phyloP scores from a whole-genome alignment of 2,797 vertebrate genomes.

The Halcyon badia region DNA sequence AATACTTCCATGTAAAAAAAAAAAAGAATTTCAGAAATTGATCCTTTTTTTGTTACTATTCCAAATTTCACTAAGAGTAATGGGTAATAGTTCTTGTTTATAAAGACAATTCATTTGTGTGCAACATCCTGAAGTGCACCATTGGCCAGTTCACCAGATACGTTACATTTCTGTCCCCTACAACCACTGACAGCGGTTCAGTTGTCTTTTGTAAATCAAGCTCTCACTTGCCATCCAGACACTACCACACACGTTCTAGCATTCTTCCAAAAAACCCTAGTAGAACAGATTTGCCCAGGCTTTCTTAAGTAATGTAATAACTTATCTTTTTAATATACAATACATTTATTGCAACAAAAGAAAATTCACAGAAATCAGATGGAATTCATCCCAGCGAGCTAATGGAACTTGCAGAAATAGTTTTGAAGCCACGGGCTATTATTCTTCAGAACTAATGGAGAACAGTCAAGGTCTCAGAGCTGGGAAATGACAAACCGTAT shows the following conservation, averaged over 20 bases:
- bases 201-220: background rate
- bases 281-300: background rate
- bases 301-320: background rate
- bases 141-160: background rate
- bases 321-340: background rate
- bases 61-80: background rate
- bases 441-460: constrained; percentile 3
- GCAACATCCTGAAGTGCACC: background rate
- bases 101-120: background rate
- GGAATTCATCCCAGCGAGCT: background rate
- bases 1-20: background rate
- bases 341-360: background rate
- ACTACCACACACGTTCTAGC: background rate
- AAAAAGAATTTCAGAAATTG: background rate
- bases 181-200: background rate
- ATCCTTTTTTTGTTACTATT: background rate
- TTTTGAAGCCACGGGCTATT: background rate
- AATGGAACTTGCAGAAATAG: constrained; percentile 24
- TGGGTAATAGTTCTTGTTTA: background rate
- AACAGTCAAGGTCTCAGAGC: background rate
- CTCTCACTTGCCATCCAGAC: background rate
- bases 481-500: background rate
- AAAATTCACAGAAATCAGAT: background rate
- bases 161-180: background rate
- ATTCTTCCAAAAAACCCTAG: background rate